These are phyloP conservation scores for Drosophila tanythrix DNA, from an alignment of 2,888 invertebrate species.

Conservation along the genomic window DNA sequence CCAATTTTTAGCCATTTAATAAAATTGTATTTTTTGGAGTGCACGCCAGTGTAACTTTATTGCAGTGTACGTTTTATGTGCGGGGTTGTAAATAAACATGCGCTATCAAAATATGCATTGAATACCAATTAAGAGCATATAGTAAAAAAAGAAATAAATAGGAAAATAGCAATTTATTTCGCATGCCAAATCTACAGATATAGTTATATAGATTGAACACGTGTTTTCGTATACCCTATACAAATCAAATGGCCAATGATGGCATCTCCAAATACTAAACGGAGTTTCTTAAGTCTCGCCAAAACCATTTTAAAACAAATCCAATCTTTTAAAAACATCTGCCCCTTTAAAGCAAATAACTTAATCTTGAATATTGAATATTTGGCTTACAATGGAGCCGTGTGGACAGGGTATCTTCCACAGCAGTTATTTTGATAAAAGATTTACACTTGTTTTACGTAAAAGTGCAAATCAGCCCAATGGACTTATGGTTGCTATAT, in stretches of 20 bases:
- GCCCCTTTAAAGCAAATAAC: not conserved
- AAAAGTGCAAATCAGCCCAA: constrained; percentile 17
- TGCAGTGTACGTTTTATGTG: constrained; percentile 29
- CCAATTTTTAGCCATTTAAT: constrained; percentile 36
- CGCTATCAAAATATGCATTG: constrained; percentile 53
- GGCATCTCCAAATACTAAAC: not conserved
- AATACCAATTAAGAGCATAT: constrained; percentile 43
- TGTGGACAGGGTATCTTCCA: constrained; percentile 19
- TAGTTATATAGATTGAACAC: constrained; percentile 50
- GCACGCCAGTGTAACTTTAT: constrained; percentile 9
- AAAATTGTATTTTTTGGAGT: constrained; percentile 4
- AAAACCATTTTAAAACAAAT: not conserved
- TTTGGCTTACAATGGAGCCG: too few species aligned
- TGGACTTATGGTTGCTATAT: constrained; percentile 33
- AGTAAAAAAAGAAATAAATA: constrained; percentile 36
- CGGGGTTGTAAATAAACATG: constrained; percentile 40
- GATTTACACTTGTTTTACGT: constrained; percentile 32
- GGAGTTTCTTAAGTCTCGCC: not conserved
- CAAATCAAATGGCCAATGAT: not conserved
- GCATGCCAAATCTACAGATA: constrained; percentile 45
- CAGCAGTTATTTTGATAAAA: not conserved
- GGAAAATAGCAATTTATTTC: constrained; percentile 47
- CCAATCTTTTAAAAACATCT: not conserved
- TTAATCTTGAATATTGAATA: not conserved
- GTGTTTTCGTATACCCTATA: constrained; percentile 41